phyloP scores from a whole-genome alignment of 2,888 invertebrate species.

The Megaustenia siamemsis region DNA sequence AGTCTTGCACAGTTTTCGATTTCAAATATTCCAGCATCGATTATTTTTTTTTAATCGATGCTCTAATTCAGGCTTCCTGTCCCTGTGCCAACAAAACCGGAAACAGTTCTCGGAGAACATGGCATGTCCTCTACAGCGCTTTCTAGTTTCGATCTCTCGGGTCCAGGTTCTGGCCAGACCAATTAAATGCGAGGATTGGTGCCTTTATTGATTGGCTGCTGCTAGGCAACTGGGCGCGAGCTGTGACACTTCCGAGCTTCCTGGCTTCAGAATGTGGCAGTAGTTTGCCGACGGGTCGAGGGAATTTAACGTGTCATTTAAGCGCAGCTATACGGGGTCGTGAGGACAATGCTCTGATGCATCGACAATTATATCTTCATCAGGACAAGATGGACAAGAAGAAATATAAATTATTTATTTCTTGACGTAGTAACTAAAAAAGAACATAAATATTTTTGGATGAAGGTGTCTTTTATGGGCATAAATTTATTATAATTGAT shows the following conservation, averaged over 20 bases:
- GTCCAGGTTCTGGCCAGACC: not conserved
- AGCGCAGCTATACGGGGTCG: not conserved
- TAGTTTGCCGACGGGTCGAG: not conserved
- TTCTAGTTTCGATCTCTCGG: not conserved
- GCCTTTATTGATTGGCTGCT: constrained; percentile 5
- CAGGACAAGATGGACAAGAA: no score
- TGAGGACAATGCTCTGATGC: no score
- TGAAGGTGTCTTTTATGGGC: no score
- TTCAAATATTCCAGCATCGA: no score
- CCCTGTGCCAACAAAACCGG: not conserved
- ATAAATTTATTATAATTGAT: no score
- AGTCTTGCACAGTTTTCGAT: no score
- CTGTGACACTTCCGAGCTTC: not conserved
- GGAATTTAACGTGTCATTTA: not conserved
- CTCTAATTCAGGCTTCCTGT: no score
- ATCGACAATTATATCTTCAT: no score
- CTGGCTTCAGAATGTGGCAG: not conserved
- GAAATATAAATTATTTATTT: no score
- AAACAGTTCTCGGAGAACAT: constrained; percentile 3
- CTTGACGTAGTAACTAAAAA: no score
- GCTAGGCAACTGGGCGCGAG: not conserved
- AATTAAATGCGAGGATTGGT: constrained; percentile 9
- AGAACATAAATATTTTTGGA: no score
- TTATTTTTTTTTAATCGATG: no score
- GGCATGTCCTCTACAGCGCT: not conserved